Base-by-base conservation (phyloP, 2,888 invertebrate genomes). In the Napeogenes inachia region DNA sequence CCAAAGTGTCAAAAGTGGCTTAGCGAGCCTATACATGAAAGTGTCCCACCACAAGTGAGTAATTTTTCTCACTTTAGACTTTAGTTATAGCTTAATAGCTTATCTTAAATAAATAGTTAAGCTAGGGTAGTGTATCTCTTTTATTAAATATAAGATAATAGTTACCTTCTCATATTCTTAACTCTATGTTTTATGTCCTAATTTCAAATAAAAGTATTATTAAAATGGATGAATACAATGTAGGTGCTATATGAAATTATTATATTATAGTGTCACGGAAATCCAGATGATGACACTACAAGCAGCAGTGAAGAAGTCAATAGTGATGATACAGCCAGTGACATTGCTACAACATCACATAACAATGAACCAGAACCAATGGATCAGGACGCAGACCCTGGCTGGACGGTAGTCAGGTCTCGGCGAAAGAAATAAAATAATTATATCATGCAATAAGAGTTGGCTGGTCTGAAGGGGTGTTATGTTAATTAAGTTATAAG, bases 371-470 rank as follows among this genome's bases (percentile, higher is more conserved):
- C 79, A 10, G 85, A 87, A 70, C 84, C 85, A 0, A 86, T 88
- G 81, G 89, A 91, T 30, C 90, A 89, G 68, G 90, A 91, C 65
- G 87, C 87, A 0, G 93, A 94, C 70, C 92, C 92, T 0, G 94
- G 93, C n/a, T 94, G 94, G 94, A 94, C 93, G 13, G 91, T 93
- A 59, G 93, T 94, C 0, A 86, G 89, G 70, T 82, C 90, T 10
- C 82, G 88, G 68, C 89, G 91, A 76, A 87, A 87, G 85, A 89
- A 92, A 86, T 91, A 81, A 80, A 70, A 47, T 59, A 13, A 32
- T 21, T 46, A 56, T 45, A 62, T 58, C 21, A 50, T 30, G 35
- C 35, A 35, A 10, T 42, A 10, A n/a, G 35, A 60, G 35, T 59
- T 54, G 13, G 33, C 42, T 10, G 42, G 42, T 42, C 42, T 42